These are phyloP conservation scores for Apamea sordens DNA, from an alignment of 2,888 invertebrate species.

Conservation along the genomic window DNA sequence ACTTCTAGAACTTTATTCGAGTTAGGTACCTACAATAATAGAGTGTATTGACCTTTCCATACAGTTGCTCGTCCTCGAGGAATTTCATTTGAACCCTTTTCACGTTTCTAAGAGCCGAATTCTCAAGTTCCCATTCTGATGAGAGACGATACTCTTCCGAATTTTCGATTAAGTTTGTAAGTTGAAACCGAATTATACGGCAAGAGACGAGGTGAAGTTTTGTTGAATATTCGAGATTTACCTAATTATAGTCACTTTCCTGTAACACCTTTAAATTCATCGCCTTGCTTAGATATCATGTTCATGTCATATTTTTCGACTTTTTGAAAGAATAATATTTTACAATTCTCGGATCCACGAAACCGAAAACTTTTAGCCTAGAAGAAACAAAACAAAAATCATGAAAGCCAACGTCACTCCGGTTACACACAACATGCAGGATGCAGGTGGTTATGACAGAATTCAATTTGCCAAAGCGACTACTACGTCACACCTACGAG, in stretches of 20 bases:
- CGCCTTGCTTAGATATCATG: no score
- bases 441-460: conserved; percentile 54
- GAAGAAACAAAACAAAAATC: conserved; percentile 18
- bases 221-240: conserved; percentile 12
- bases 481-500: conserved; percentile 52
- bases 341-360: neutral
- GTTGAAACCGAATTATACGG: conserved; percentile 32
- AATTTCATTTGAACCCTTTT: conserved; percentile 36
- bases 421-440: conserved; percentile 27
- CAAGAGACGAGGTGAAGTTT: conserved; percentile 8
- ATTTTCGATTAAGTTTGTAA: conserved; percentile 36
- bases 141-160: conserved; percentile 28
- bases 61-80: conserved; percentile 23
- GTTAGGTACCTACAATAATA: conserved; percentile 23
- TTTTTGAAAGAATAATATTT: neutral
- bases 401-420: conserved; percentile 30
- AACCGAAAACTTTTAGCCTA: neutral
- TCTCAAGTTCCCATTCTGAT: conserved; percentile 46
- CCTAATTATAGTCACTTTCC: neutral
- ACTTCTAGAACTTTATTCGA: conserved; percentile 25
- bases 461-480: conserved; percentile 61
- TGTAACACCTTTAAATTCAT: neutral
- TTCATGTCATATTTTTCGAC: neutral
- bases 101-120: conserved; percentile 31
- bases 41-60: conserved; percentile 46